Conservation (phyloP, 2,113 vertebrate species). For the Antigone vipio region DNA sequence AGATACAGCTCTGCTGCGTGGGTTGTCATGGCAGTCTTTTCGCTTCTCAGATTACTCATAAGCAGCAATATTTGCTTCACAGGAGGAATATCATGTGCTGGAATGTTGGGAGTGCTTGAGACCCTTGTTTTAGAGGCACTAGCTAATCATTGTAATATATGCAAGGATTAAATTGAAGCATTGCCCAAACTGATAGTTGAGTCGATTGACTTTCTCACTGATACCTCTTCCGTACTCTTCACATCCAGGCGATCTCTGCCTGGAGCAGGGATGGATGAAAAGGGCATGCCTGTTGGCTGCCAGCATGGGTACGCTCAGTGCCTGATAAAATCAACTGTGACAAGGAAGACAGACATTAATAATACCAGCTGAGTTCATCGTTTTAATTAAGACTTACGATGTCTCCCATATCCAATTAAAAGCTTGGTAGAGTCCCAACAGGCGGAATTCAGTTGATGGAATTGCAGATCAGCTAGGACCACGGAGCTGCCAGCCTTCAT, state of each 20-base stretch:
- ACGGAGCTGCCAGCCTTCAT: constrained; percentile 14
- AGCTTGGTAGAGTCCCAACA: not conserved
- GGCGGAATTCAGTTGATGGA: not conserved
- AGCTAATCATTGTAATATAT: not conserved
- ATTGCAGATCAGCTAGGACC: not conserved
- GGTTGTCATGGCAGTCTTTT: not conserved
- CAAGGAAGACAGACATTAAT: not conserved
- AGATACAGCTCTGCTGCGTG: not conserved
- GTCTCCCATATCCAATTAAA: not conserved
- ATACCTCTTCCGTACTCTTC: not conserved
- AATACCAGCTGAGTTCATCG: not conserved
- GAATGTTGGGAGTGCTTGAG: not conserved
- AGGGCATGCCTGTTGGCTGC: not conserved
- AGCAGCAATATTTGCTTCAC: not conserved
- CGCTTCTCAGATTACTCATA: not conserved
- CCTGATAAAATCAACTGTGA: not conserved
- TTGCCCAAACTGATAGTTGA: not conserved
- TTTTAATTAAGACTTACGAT: constrained; percentile 21
- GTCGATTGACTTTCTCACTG: not conserved
- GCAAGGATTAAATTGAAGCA: not conserved
- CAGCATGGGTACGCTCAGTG: not conserved
- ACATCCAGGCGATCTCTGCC: not conserved
- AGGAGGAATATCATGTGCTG: not conserved
- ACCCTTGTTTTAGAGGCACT: not conserved
- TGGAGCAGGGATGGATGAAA: not conserved